Percentiles rank a stretch among this genome's conserved stretches.
phyloP scores from a whole-genome alignment of 2,113 vertebrate species.

The Stercorarius parasiticus region DNA sequence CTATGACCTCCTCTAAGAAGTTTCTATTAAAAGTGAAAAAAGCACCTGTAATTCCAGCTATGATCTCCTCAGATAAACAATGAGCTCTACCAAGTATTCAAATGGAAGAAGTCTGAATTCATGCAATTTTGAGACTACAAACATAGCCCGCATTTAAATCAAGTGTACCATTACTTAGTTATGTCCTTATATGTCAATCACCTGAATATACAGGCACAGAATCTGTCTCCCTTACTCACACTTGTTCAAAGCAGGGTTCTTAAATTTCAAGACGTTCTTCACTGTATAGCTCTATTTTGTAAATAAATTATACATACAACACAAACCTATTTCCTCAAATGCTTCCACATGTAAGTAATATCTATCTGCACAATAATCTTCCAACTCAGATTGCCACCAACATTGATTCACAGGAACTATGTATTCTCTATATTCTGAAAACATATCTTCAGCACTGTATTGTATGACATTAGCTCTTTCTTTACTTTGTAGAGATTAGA shows the following conservation, averaged over 20 bases:
- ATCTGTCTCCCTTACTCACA: neutral
- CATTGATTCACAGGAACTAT: neutral
- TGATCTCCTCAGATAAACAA: neutral
- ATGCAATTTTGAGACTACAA: neutral
- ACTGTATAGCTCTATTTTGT: neutral
- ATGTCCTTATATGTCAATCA: neutral
- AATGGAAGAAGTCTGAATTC: neutral
- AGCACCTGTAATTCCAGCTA: neutral
- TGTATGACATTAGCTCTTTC: accelerated
- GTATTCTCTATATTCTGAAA: neutral
- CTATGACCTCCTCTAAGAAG: neutral
- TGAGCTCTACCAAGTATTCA: neutral
- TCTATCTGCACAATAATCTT: neutral
- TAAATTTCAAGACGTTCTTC: neutral
- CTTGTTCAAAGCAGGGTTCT: neutral
- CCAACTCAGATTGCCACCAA: neutral
- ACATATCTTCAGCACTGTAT: neutral
- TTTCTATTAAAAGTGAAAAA: neutral
- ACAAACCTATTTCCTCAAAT: neutral
- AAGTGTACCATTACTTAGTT: neutral
- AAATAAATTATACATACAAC: neutral
- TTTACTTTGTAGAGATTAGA: neutral
- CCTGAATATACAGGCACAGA: neutral
- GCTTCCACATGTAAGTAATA: neutral
- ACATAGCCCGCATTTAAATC: neutral